Evolutionary conservation across 2,888 invertebrate species (phyloP), one percentile per base, ranked within the genome.

Genomic region (Platycheirus albimanus): DNA sequence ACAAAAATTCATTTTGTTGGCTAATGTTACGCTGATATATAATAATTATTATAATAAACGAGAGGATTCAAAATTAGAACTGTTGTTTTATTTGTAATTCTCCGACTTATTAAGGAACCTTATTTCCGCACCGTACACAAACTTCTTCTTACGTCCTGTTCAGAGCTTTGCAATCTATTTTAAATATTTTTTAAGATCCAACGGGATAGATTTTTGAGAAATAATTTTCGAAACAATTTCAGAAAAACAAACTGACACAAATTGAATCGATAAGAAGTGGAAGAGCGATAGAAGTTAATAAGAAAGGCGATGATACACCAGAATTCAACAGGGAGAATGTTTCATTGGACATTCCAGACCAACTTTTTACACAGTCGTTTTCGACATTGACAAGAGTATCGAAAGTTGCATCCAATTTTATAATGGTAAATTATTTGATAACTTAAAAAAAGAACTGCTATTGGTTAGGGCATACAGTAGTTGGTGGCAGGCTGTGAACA

Each of bases 361-460:
- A 91, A 81, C 88, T 93, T 1, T 93, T 94, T 85, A 93, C 93
- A 24, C 91, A 92, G 24, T 93, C 93, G 17, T 94, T 94, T 87
- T 91, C 91, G 17, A 89, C 94, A 13, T 88, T 94, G 13, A 94
- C 93, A 15, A 92, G 92, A 85, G 87, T 94, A 63, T 94, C 94
- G 13, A 92, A 92, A 86, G 88, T 93, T 17, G 87, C 94, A 61
- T 93, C 93, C 49, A 92, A 91, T 84, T 90, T 93, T 38, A 93
- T 94, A 85, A 92, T 93, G 89, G 94, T 94, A 91, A 88, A 87
- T 10, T 58, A 36, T 56, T 54, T 19, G 6, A 19, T 45, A 36
- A 3, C 7, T 0, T 6, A 38, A 36, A 20, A n/a, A n/a, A n/a
- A n/a, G n/a, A n/a, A n/a, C n/a, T n/a, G n/a, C n/a, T n/a, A n/a